Conservation (phyloP, 2,113 vertebrate species). For the Ammodytes marinus region DNA sequence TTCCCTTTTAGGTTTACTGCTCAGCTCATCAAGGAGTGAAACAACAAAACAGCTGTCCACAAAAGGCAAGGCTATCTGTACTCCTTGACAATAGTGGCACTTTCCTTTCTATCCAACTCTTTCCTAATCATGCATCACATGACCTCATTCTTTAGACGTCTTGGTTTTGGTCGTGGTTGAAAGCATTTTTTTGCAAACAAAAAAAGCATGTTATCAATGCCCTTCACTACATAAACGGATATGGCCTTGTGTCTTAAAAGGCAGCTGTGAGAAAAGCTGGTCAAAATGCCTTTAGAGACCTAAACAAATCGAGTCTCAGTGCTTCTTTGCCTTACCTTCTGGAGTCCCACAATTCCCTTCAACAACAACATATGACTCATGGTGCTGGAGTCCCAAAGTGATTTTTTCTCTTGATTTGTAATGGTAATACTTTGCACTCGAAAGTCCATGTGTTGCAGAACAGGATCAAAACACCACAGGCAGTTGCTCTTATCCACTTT, state of each 20-base stretch:
- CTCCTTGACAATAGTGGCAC: neutral
- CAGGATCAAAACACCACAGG: neutral
- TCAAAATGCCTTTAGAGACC: neutral
- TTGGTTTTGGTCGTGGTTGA: neutral
- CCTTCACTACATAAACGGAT: neutral
- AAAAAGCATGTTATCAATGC: neutral
- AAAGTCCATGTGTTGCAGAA: neutral
- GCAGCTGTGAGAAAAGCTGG: neutral
- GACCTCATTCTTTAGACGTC: neutral
- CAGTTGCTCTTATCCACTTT: neutral
- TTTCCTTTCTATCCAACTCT: neutral
- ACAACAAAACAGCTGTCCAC: slow-evolving; percentile 27
- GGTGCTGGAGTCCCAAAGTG: neutral
- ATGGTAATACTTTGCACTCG: neutral
- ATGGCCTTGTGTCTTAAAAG: no score
- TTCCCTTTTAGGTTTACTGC: slow-evolving; percentile 48
- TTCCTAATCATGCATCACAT: neutral
- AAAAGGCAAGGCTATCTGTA: slow-evolving; percentile 24
- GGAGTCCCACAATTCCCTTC: neutral
- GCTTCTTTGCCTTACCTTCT: neutral
- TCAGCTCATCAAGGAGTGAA: slow-evolving; percentile 21
- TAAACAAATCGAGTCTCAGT: neutral
- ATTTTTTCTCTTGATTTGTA: neutral
- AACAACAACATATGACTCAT: slow-evolving; percentile 1
- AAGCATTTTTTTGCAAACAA: neutral